Base-by-base conservation (phyloP, 2,888 invertebrate genomes). In the Cryptus armator region DNA sequence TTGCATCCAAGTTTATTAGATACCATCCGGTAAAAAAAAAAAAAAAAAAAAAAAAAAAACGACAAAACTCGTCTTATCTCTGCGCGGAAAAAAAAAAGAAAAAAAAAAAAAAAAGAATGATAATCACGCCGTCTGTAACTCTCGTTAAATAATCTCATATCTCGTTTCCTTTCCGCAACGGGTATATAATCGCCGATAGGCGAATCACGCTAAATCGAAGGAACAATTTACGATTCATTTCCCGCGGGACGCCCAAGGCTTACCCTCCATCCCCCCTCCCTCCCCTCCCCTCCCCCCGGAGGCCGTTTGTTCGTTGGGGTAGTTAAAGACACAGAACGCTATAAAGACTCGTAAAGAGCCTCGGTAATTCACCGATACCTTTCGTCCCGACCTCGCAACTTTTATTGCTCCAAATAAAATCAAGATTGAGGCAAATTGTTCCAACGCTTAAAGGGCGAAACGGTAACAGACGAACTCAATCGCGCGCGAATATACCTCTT, bases 321-420 rank as follows among this genome's bases (percentile, higher is more conserved):
- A 48, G 56, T 81, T 70, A 48, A n/a, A 75, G 48, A 75, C 48
- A 46, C 51, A 46, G 16, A 12, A 64, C 19, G 48, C 62, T 24
- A 53, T 64, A 76, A 67, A 80, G 53, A 67, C 66, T 48, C 32
- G 44, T 24, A 59, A 67, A 56, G 67, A 59, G 48, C 14, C 19
- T 66, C 67, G 46, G 24, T 48, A 37, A 59, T 16, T 51, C 24
- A 46, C 46, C 10, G 62, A 16, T 19, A 59, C 32, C 29, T 66
- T 62, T 46, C 44, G 62, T 44, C 46, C 37, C 46, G 46, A 29
- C 46, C 10, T n/a, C 24, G 14, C 24, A 59, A 59, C 72, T 72
- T 76, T 76, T 71, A 76, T 81, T 71, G 64, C 46, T 24, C 53
- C 53, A 56, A 64, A 81, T 64, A 46, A 76, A 81, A 66, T 56